phyloP scores from a whole-genome alignment of 2,888 invertebrate species.

The Xiphydria camelus region DNA sequence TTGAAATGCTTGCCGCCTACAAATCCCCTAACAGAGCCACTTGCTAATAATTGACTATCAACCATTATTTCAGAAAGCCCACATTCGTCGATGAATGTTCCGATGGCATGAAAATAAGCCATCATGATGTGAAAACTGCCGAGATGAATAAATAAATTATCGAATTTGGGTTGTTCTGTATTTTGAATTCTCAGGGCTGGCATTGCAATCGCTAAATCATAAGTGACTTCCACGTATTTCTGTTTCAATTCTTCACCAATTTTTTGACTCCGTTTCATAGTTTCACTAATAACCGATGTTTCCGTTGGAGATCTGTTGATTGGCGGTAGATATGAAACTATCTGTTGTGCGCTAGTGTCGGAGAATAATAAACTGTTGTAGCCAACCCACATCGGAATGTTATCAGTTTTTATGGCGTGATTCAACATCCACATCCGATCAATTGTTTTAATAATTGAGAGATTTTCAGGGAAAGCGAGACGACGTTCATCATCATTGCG shows the following conservation, averaged over 20 bases:
- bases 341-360: conserved; percentile 9
- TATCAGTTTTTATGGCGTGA: conserved; percentile 20
- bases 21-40: conserved; percentile 35
- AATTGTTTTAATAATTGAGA: no score
- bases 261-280: conserved; percentile 10
- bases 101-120: conserved; percentile 24
- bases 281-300: conserved; percentile 13
- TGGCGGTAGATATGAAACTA: conserved; percentile 15
- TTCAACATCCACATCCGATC: conserved; percentile 30
- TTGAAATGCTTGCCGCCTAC: conserved; percentile 39
- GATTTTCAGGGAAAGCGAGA: neutral
- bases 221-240: conserved; percentile 21
- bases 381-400: conserved; percentile 19
- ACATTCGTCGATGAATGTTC: conserved; percentile 25
- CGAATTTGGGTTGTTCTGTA: conserved; percentile 17
- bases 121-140: conserved; percentile 24
- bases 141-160: conserved; percentile 25
- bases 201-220: conserved; percentile 26
- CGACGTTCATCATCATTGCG: neutral
- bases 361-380: conserved; percentile 11
- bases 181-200: conserved; percentile 21
- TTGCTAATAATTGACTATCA: conserved; percentile 31
- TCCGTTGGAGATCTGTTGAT: conserved; percentile 18
- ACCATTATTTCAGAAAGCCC: conserved; percentile 34
- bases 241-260: conserved; percentile 14